phyloP scores from a whole-genome alignment of 1,140 invertebrate genomes.

The Scaptomyza montana region DNA sequence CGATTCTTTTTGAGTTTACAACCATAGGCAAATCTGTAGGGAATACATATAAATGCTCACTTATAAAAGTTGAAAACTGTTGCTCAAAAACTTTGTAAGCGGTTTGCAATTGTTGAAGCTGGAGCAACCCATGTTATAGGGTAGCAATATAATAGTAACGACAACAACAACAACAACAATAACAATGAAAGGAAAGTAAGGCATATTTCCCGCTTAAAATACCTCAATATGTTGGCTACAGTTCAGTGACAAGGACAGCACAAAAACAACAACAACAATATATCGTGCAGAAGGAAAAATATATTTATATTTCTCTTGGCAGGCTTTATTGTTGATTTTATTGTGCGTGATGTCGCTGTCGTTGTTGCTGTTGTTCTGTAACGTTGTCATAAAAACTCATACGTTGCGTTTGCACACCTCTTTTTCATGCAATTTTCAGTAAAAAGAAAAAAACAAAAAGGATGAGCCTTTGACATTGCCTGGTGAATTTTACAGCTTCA shows the following conservation, averaged over 20 bases:
- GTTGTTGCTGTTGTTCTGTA: constrained; percentile 12
- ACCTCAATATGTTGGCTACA: constrained; percentile 68
- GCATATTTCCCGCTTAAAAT: constrained; percentile 78
- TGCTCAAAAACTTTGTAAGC: too few species aligned
- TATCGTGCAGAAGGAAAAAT: constrained; percentile 43
- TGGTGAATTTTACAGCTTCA: too few species aligned
- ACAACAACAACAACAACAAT: constrained; percentile 7
- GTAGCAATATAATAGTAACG: neutral
- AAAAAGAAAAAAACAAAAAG: too few species aligned
- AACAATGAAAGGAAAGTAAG: constrained; percentile 42
- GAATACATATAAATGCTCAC: too few species aligned
- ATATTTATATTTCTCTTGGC: constrained; percentile 52
- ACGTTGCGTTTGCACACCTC: constrained; percentile 51
- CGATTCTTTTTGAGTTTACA: too few species aligned
- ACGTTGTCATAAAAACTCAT: constrained; percentile 52
- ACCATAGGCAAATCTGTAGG: too few species aligned
- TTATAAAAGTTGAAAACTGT: too few species aligned
- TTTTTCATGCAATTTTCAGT: constrained; percentile 26
- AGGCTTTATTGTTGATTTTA: constrained; percentile 52
- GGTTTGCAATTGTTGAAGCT: too few species aligned
- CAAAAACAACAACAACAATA: constrained; percentile 9
- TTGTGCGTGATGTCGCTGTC: constrained; percentile 27
- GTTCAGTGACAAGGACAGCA: constrained; percentile 21
- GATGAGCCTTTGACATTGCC: too few species aligned
- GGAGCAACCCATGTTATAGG: neutral